A percentile compares a stretch with the other conserved stretches of the same genome.
These are phyloP conservation scores for Metopolophium dirhodum DNA, from an alignment of 1,140 invertebrate species.

Conservation along the genomic window DNA sequence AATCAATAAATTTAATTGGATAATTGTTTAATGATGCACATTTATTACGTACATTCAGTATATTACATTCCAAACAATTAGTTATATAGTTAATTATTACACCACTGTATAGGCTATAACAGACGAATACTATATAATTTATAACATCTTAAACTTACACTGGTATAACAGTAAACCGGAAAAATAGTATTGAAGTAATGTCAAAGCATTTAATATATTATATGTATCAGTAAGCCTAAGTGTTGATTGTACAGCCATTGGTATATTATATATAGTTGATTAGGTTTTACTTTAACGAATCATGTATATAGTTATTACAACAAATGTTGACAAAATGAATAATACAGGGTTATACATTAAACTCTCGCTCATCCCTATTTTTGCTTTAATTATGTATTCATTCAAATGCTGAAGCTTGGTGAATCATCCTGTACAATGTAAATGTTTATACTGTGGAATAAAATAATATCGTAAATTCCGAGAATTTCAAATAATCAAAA, in stretches of 20 bases:
- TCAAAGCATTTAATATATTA: background rate
- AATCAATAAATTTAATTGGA: slow-evolving; percentile 17
- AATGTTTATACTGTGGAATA: background rate
- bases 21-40: background rate
- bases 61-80: slow-evolving; percentile 18
- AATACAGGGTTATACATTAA: too few species aligned
- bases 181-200: background rate
- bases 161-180: background rate
- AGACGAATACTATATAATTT: background rate
- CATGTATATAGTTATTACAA: background rate
- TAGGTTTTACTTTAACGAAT: background rate
- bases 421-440: background rate
- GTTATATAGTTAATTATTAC: background rate
- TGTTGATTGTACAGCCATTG: background rate
- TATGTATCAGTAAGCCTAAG: background rate
- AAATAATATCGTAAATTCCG: background rate
- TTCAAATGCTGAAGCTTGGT: background rate
- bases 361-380: background rate
- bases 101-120: background rate
- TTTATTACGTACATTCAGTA: background rate
- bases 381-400: background rate
- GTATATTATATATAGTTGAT: background rate
- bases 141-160: background rate
- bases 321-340: background rate
- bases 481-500: background rate